Evolutionary conservation across 2,113 vertebrate species (phyloP), one percentile per base, ranked within the genome.

Genomic region (Coturnix japonica): DNA sequence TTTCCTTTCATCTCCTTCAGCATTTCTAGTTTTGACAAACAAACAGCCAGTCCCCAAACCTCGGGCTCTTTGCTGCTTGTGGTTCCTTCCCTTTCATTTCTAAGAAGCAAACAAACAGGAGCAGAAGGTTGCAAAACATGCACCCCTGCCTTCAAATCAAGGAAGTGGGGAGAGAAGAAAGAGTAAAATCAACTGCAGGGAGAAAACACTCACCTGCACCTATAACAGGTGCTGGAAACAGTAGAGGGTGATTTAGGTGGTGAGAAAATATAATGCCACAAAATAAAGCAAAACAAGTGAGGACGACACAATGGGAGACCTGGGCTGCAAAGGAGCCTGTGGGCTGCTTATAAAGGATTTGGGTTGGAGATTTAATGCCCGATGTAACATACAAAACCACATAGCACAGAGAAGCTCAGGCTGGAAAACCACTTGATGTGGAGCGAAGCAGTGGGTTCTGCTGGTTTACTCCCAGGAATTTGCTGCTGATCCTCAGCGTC

Each of bases 1-100:
- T 89, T 85, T 95, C 86, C 71, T 92, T 56, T 82, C 3, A 10
- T 39, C 31, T 43, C 81, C 23, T 89, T 67, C 54, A 43, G n/a
- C 39, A 53, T 74, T 91, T 93, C 89, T 74, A 87, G 26, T 65
- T 91, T 74, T 77, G 81, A 82, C 43, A 67, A 94, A 93, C 82
- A 87, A 92, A 87, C 84, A 89, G 70, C 41, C 66, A 76, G 54
- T 44, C 71, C 75, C 76, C 70, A 91, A 88, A 95, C 71, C 81
- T 86, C 22, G 0, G 46, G 75, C 67, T 92, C 67, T 71, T 67
- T 71, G 73, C 19, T 91, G 75, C 67, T 71, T 76, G 67, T 49
- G 78, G 75, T 67, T 96, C 89, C 47, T 81, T 81, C 84, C 61
- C 65, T 69, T 85, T 83, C 3, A 0, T 67, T 94, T 94, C 92